Evolutionary conservation across 2,888 invertebrate species (phyloP), one percentile per base, ranked within the genome.

Genomic region (Drosophila neotestacea): DNA sequence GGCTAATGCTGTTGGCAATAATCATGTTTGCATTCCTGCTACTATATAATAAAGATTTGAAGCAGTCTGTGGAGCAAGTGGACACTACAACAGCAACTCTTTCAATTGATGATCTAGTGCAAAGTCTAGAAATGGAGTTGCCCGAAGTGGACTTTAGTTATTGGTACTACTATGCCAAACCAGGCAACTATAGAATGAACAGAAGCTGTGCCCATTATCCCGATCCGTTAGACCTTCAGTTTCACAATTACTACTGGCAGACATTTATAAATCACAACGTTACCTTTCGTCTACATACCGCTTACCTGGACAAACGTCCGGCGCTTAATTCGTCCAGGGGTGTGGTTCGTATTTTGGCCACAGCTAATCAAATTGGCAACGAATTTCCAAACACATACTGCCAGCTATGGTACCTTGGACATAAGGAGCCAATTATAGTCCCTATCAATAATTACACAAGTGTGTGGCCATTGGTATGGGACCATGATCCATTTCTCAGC

Each of bases 201-300:
- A 27, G 0, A 0, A 93, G 94, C 65, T 97, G 97, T 93, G 96
- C 96, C 32, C 94, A 95, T 74, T 97, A 96, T 91, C 98, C 98
- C 0, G 95, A 95, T 70, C 95, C 97, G 71, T 96, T 96, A 92
- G 97, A 97, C 85, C 93, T 98, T 65, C 96, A 97, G 92, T 97
- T 97, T 93, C 97, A 97, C 93, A 98, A 98, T 92, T 94, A 96
- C 58, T 97, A 97, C 92, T 98, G 98, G 98, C 98, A 98, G 93
- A 96, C 95, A 32, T 92, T 97, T 85, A 94, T 94, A 77, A 95
- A 96, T 10, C 94, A 94, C 13, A 96, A 97, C 85, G 96, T 97
- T 16, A 96, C 96, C 6, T 97, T 97, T 90, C 96, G 97, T 88
- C 93, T 98, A 44, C 98, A 95, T 92, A 97, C 97, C 27, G 98